Percentiles rank a stretch among this genome's conserved stretches.
phyloP scores from a whole-genome alignment of 2,888 invertebrate species.

The Lasioglossum vierecki region DNA sequence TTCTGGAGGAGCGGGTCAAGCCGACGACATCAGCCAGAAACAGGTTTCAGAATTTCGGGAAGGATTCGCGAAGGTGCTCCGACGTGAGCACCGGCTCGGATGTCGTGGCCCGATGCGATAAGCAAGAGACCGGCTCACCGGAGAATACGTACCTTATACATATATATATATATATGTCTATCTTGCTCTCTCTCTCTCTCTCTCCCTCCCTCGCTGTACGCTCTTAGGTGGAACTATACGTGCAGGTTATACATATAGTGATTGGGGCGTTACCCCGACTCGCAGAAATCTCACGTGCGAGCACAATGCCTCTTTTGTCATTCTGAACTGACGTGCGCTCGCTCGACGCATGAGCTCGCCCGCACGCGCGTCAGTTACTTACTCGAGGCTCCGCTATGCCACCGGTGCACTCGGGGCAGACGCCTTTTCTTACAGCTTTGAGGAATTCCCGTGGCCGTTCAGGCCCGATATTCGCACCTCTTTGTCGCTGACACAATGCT shows the following conservation, averaged over 20 bases:
- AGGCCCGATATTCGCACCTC: constrained; percentile 57
- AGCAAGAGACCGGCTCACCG: constrained; percentile 47
- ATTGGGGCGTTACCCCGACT: constrained; percentile 47
- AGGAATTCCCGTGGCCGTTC: constrained; percentile 58
- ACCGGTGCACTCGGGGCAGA: constrained; percentile 34
- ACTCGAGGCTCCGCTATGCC: constrained; percentile 33
- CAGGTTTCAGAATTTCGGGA: constrained; percentile 62
- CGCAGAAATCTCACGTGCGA: constrained; percentile 68
- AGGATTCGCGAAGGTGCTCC: constrained; percentile 49
- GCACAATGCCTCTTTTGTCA: constrained; percentile 70
- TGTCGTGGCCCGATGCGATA: constrained; percentile 66
- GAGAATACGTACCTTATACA: neutral
- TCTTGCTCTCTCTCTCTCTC: neutral
- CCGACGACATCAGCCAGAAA: constrained; percentile 47
- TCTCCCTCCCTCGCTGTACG: neutral
- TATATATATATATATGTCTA: neutral
- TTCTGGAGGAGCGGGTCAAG: constrained; percentile 27
- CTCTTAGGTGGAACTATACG: constrained; percentile 25
- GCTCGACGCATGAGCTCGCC: constrained; percentile 16
- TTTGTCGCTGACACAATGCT: constrained; percentile 64
- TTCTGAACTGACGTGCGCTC: constrained; percentile 57
- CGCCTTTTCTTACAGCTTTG: constrained; percentile 67
- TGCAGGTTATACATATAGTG: constrained; percentile 27
- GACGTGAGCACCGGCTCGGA: constrained; percentile 51
- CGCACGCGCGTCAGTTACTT: constrained; percentile 56